Evolutionary conservation across 2,797 vertebrate genomes (phyloP).

Genomic region (Lepus oiostolus): DNA sequence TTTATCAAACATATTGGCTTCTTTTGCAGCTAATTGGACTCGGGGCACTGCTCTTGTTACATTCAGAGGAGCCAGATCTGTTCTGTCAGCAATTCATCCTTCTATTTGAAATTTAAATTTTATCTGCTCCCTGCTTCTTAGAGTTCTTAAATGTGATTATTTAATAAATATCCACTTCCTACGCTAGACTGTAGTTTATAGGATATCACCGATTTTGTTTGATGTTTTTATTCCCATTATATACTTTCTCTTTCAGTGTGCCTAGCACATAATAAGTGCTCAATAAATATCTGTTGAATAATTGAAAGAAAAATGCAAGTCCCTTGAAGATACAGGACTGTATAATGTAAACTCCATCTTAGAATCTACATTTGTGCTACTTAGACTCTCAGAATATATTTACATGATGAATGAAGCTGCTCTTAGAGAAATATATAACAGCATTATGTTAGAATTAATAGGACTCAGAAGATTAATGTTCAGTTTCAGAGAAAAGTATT

Average conservation of each 20-base stretch:
- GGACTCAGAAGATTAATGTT: conserved; percentile 31
- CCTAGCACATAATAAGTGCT: conserved; percentile 58
- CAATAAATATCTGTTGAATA: conserved; percentile 69
- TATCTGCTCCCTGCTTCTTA: conserved; percentile 4
- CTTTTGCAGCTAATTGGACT: background rate
- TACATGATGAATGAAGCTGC: conserved; percentile 53
- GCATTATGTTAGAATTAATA: background rate
- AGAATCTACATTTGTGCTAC: conserved; percentile 52
- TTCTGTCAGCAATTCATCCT: conserved; percentile 25
- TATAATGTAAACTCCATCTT: conserved; percentile 46
- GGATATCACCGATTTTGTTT: background rate
- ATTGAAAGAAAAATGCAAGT: conserved; percentile 44
- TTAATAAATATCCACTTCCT: conserved; percentile 21
- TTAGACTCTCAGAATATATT: conserved; percentile 43
- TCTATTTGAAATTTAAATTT: conserved; percentile 42
- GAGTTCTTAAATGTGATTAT: conserved; percentile 20
- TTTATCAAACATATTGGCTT: conserved; percentile 3
- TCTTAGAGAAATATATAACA: conserved; percentile 53
- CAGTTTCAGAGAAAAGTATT: conserved; percentile 45
- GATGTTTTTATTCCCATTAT: conserved; percentile 31
- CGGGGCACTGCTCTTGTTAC: background rate
- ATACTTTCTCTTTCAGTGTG: background rate
- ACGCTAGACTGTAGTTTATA: conserved; percentile 22
- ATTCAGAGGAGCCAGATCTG: background rate
- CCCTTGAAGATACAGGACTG: conserved; percentile 17